Conservation (phyloP, 2,113 vertebrate species). For the Stigmatopora argus region DNA sequence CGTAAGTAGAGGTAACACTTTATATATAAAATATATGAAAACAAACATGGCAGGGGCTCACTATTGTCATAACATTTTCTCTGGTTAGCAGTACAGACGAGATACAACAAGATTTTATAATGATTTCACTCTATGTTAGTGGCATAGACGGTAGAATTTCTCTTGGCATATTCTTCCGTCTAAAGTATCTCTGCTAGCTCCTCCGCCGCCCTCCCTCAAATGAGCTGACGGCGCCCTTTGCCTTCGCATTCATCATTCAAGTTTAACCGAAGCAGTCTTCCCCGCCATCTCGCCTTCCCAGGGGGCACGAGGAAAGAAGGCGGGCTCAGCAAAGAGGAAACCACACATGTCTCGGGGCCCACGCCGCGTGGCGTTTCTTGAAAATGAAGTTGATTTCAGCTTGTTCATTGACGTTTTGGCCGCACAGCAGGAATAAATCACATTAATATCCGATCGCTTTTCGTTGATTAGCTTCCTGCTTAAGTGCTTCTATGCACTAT, state of each 20-base stretch:
- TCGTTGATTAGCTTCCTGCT: conserved; percentile 61
- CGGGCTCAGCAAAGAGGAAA: conserved; percentile 40
- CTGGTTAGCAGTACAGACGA: too few relatives aligned
- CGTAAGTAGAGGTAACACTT: too few relatives aligned
- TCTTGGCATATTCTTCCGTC: neutral
- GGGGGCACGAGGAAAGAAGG: conserved; percentile 28
- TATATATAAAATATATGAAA: too few relatives aligned
- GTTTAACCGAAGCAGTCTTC: conserved; percentile 24
- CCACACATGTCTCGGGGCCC: conserved; percentile 31
- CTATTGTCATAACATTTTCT: too few relatives aligned
- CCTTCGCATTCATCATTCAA: conserved; percentile 22
- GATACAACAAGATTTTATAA: too few relatives aligned
- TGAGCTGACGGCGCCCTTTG: neutral
- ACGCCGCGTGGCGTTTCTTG: conserved; percentile 45
- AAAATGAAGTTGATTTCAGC: conserved; percentile 42
- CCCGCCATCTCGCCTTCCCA: conserved; percentile 20
- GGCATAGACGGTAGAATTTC: too few relatives aligned
- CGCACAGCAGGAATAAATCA: conserved; percentile 58
- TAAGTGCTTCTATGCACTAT: conserved; percentile 10
- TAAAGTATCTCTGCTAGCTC: neutral
- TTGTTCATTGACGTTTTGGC: conserved; percentile 43
- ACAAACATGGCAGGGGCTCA: too few relatives aligned
- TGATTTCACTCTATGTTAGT: too few relatives aligned
- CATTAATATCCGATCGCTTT: conserved; percentile 56
- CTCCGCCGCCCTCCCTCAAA: neutral